Percentiles rank a stretch among this genome's conserved stretches.
Conservation (phyloP, 1,140 invertebrate genomes). For the Nylanderia fulva region DNA sequence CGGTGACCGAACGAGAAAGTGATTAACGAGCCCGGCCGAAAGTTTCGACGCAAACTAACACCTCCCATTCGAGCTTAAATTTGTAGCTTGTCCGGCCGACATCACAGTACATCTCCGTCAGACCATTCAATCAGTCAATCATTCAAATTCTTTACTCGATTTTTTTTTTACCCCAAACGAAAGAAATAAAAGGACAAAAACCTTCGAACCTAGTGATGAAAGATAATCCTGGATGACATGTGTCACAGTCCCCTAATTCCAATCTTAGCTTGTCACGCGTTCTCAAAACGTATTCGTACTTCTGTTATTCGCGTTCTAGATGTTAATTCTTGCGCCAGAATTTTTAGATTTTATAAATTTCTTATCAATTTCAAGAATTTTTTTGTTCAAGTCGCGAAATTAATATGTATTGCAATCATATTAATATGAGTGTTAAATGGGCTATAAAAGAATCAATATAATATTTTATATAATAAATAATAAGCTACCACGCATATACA, state of each 20-base stretch:
- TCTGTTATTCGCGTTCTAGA: neutral
- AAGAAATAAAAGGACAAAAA: constrained; percentile 9
- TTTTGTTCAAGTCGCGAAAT: neutral
- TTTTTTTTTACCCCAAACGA: neutral
- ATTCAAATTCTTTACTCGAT: constrained; percentile 35
- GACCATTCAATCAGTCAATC: constrained; percentile 54
- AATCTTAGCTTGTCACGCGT: constrained; percentile 11
- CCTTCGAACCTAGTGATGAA: constrained; percentile 8
- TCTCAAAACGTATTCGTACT: neutral
- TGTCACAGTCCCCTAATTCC: neutral
- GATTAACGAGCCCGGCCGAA: constrained; percentile 41
- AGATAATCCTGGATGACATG: neutral
- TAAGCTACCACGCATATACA: too few relatives aligned
- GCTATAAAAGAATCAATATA: too few relatives aligned
- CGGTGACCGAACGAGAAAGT: constrained; percentile 48
- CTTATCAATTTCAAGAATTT: neutral
- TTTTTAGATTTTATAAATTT: neutral
- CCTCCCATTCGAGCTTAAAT: constrained; percentile 46
- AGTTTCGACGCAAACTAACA: constrained; percentile 48
- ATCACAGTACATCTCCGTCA: constrained; percentile 66
- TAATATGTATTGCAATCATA: neutral
- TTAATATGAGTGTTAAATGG: too few relatives aligned
- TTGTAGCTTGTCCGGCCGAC: constrained; percentile 31
- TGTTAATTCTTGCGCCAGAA: neutral
- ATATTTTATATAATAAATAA: too few relatives aligned